Evolutionary conservation across 2,113 vertebrate genomes (phyloP).

Genomic region (Morone chrysops): DNA sequence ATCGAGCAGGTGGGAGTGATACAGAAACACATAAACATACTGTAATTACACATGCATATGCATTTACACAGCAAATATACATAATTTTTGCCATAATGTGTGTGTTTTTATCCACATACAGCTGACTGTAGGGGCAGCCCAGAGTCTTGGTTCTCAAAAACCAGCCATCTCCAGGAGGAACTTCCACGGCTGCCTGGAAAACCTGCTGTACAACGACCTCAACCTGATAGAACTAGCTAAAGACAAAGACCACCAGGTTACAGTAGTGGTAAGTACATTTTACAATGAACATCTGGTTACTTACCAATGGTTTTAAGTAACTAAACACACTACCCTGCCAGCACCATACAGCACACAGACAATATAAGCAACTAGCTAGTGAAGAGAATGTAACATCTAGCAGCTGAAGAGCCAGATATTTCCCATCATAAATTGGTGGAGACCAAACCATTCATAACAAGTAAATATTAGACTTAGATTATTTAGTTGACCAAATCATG

Average conservation of each 20-base stretch:
- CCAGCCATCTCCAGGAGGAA: constrained; percentile 67
- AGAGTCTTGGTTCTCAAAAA: constrained; percentile 82
- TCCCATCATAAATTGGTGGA: no score
- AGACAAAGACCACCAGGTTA: constrained; percentile 81
- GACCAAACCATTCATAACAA: no score
- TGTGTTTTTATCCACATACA: constrained; percentile 62
- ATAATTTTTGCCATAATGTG: neutral
- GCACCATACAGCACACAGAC: no score
- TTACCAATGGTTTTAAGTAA: neutral
- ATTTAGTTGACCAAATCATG: no score
- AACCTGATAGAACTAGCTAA: constrained; percentile 88
- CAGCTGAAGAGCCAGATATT: no score
- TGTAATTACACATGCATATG: accelerated
- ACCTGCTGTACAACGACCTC: constrained; percentile 89
- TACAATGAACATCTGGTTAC: neutral
- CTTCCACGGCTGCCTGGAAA: constrained; percentile 95
- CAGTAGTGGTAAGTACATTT: constrained; percentile 84
- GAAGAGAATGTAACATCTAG: neutral
- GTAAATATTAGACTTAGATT: no score
- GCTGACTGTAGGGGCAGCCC: constrained; percentile 92
- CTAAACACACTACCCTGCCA: neutral
- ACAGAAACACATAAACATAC: neutral
- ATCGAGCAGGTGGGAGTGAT: constrained; percentile 87
- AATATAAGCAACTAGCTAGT: no score
- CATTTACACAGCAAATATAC: no score